Conservation (phyloP, 2,797 vertebrate species). For the Gambusia yucatana region DNA sequence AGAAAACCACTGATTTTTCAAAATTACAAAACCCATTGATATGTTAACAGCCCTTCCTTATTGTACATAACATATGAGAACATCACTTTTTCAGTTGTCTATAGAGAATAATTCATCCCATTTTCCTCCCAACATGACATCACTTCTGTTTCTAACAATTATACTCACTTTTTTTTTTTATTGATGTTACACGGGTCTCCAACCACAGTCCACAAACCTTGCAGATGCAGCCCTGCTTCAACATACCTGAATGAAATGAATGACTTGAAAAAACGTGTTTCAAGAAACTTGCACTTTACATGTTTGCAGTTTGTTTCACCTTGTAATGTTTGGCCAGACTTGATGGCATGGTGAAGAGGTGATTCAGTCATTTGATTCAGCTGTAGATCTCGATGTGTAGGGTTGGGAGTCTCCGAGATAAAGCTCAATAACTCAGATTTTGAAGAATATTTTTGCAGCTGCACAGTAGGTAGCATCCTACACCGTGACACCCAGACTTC, state of each 20-base stretch:
- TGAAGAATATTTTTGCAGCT: neutral
- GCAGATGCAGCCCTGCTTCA: too few species aligned
- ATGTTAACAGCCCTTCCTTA: neutral
- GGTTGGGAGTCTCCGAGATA: too few species aligned
- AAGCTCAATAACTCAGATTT: neutral
- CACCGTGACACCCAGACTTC: neutral
- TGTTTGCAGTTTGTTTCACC: too few species aligned
- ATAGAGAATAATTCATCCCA: neutral
- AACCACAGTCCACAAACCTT: neutral
- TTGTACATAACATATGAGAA: neutral
- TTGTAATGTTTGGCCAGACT: too few species aligned
- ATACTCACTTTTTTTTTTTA: neutral
- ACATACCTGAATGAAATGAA: too few species aligned
- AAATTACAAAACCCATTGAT: neutral
- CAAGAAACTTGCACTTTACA: too few species aligned
- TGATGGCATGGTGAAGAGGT: too few species aligned
- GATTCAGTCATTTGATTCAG: too few species aligned
- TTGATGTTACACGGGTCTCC: neutral
- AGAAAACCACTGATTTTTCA: neutral
- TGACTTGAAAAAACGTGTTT: too few species aligned
- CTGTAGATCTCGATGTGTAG: too few species aligned
- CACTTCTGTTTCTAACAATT: neutral
- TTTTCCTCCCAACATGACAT: neutral
- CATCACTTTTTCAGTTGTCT: neutral
- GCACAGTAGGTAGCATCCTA: neutral